Percentiles rank a stretch among this genome's conserved stretches.
phyloP scores from a whole-genome alignment of 2,797 vertebrate genomes.

The Sebastes itinus region DNA sequence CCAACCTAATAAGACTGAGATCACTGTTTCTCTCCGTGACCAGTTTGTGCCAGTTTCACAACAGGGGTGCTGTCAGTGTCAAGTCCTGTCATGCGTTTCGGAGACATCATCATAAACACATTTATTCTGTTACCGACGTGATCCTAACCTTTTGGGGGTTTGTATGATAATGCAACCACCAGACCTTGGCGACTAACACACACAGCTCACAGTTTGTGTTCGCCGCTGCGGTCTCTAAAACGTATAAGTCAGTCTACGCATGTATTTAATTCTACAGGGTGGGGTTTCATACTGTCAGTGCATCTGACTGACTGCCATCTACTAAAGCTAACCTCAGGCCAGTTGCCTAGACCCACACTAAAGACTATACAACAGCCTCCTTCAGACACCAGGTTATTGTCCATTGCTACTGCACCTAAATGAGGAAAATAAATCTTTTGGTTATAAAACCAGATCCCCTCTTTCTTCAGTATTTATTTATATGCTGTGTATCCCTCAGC shows the following conservation, averaged over 20 bases:
- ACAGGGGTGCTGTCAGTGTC: constrained; percentile 1
- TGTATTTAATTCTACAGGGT: constrained; percentile 1
- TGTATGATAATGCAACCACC: constrained; percentile 10
- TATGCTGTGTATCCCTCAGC: background rate
- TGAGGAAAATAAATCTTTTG: background rate
- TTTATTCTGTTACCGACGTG: background rate
- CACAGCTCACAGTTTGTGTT: background rate
- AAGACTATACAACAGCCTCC: background rate
- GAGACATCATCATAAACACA: constrained; percentile 13
- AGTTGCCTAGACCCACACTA: background rate
- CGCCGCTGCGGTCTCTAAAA: background rate
- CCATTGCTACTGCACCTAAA: constrained; percentile 4
- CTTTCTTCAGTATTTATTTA: background rate
- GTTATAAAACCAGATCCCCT: background rate
- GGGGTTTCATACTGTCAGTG: constrained; percentile 1
- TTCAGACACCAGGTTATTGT: constrained; percentile 3
- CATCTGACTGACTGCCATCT: constrained; percentile 35
- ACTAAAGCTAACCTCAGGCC: constrained; percentile 16
- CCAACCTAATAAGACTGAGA: background rate
- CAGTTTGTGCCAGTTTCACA: constrained; percentile 3
- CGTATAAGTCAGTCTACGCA: background rate
- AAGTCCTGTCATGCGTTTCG: constrained; percentile 4
- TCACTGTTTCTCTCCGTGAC: background rate
- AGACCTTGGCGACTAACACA: background rate
- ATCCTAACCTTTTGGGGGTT: constrained; percentile 10